Evolutionary conservation across 2,113 vertebrate species (phyloP).

Genomic region (Ellobius talpinus): DNA sequence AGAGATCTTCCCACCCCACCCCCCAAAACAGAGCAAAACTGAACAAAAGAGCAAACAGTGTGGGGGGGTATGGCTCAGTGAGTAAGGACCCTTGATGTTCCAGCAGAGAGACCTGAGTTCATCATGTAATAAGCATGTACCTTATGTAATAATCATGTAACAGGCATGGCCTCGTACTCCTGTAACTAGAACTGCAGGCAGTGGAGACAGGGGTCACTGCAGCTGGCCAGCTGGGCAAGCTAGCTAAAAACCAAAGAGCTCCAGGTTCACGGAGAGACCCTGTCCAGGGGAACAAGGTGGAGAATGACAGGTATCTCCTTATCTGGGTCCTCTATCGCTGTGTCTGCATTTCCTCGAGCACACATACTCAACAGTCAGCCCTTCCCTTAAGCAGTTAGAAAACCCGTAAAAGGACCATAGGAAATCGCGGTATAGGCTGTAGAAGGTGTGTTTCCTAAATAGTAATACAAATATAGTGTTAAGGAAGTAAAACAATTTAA

Average conservation of each 20-base stretch:
- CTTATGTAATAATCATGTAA: too few species aligned
- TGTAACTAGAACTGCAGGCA: neutral
- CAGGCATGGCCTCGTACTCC: neutral
- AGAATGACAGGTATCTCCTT: neutral
- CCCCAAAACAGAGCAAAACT: neutral
- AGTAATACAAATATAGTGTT: constrained; percentile 85
- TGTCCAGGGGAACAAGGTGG: neutral
- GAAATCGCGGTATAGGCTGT: constrained; percentile 63
- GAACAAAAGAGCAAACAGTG: neutral
- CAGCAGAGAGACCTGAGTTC: neutral
- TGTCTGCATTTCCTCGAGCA: neutral
- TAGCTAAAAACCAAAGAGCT: neutral
- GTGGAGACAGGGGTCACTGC: neutral
- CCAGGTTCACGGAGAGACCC: neutral
- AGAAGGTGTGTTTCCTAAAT: constrained; percentile 86
- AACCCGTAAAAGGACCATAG: constrained; percentile 67
- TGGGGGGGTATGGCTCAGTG: neutral
- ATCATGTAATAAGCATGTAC: neutral
- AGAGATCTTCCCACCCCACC: neutral
- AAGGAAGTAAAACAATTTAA: constrained; percentile 86
- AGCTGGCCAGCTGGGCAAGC: neutral
- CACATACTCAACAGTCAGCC: neutral
- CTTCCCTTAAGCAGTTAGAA: constrained; percentile 43
- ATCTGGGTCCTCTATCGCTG: too few species aligned
- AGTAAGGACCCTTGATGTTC: too few species aligned